Conservation (phyloP, 92 coral and sea anemone species). For the Micromussa lordhowensis region DNA sequence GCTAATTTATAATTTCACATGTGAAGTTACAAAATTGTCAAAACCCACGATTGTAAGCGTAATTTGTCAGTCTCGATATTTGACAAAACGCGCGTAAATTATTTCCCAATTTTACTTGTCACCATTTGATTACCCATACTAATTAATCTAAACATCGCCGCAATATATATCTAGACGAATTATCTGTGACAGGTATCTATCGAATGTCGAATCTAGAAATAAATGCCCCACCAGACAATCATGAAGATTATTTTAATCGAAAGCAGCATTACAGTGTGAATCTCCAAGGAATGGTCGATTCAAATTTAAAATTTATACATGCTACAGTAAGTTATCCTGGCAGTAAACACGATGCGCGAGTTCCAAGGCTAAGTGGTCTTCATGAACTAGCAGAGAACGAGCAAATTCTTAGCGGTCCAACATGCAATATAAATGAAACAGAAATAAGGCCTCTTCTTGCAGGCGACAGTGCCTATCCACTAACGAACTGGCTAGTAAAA, state of each 20-base stretch:
- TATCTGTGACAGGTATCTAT: no score
- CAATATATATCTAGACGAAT: no score
- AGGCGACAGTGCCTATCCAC: constrained; percentile 62
- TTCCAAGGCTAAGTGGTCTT: constrained; percentile 40
- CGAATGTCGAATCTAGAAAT: constrained; percentile 56
- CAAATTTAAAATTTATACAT: constrained; percentile 46
- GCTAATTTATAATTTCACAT: no score
- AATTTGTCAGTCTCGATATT: no score
- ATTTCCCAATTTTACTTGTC: no score
- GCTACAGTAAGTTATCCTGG: constrained; percentile 63
- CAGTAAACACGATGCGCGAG: no score
- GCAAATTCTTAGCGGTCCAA: constrained; percentile 35
- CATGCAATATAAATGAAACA: neutral
- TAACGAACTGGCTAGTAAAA: constrained; percentile 41
- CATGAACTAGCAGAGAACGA: constrained; percentile 35
- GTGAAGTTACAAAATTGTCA: no score
- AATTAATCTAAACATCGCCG: no score
- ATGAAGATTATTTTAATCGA: constrained; percentile 28
- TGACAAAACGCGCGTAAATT: no score
- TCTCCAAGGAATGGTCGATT: constrained; percentile 49
- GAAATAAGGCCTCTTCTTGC: constrained; percentile 42
- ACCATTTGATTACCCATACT: no score
- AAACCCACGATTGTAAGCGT: no score
- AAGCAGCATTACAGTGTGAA: constrained; percentile 49
- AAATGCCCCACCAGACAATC: no score